phyloP scores from a whole-genome alignment of 2,797 vertebrate species.

The Phrynocephalus forsythii region DNA sequence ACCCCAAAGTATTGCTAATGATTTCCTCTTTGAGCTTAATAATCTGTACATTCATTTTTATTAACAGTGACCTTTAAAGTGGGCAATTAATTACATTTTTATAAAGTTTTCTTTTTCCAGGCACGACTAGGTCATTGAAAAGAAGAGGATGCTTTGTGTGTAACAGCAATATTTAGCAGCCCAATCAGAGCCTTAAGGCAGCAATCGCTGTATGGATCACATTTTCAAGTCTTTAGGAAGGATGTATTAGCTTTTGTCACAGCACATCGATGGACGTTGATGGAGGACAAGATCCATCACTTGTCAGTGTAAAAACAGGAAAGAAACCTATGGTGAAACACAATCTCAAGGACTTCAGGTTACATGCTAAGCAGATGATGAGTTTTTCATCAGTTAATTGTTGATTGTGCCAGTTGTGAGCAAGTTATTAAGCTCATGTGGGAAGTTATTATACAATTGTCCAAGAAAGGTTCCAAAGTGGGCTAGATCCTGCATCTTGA shows the following conservation, averaged over 20 bases:
- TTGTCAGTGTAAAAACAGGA: background rate
- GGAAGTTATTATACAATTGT: background rate
- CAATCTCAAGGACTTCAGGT: background rate
- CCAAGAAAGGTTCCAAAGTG: background rate
- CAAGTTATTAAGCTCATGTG: background rate
- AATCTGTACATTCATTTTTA: slow-evolving; percentile 65
- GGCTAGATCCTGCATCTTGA: rapidly evolving
- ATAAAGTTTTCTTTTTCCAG: slow-evolving; percentile 30
- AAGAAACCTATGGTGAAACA: background rate
- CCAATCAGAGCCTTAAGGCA: slow-evolving; percentile 25
- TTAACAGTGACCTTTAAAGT: slow-evolving; percentile 59
- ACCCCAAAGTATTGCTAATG: slow-evolving; percentile 52
- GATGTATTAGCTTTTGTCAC: slow-evolving; percentile 17
- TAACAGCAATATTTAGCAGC: slow-evolving; percentile 7
- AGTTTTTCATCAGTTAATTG: background rate
- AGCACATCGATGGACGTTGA: slow-evolving; percentile 28
- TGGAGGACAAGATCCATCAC: slow-evolving; percentile 18
- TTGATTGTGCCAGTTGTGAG: background rate
- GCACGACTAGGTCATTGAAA: background rate
- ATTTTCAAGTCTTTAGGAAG: slow-evolving; percentile 30
- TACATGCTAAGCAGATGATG: background rate
- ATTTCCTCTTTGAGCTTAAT: slow-evolving; percentile 56
- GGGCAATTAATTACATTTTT: slow-evolving; percentile 57
- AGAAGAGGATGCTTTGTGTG: background rate
- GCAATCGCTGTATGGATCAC: slow-evolving; percentile 19